Percentiles rank a stretch among this genome's conserved stretches.
Conservation (phyloP, 2,888 invertebrate species). For the Lamproptera curius region DNA sequence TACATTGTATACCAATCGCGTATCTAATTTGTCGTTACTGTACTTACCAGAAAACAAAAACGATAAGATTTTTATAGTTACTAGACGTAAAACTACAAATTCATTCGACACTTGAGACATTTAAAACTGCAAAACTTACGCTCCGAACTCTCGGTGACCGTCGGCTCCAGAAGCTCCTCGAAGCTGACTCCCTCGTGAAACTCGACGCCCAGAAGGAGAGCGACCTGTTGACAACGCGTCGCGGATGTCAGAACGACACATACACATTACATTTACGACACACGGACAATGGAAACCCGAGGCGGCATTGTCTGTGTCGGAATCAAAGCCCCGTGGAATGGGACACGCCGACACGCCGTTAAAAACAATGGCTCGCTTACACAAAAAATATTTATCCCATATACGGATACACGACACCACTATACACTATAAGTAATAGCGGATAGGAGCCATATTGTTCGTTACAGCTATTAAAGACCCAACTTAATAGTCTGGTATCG, state of each 20-base stretch:
- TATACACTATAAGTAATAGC: too few relatives aligned
- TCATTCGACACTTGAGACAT: neutral
- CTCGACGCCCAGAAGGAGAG: constrained; percentile 95
- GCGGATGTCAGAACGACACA: neutral
- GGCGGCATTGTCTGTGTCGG: neutral
- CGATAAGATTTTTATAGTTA: neutral
- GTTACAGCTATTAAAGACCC: too few relatives aligned
- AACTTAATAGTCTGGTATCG: too few relatives aligned
- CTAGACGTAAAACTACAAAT: neutral
- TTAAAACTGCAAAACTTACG: constrained; percentile 41
- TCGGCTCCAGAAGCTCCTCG: constrained; percentile 89
- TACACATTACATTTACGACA: too few relatives aligned
- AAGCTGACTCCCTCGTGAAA: constrained; percentile 96
- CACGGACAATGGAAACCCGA: neutral
- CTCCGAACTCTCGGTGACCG: constrained; percentile 60
- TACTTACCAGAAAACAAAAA: too few relatives aligned
- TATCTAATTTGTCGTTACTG: too few relatives aligned
- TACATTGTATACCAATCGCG: too few relatives aligned
- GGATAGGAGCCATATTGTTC: too few relatives aligned
- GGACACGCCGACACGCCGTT: neutral
- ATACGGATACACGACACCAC: too few relatives aligned
- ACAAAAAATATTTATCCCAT: too few relatives aligned
- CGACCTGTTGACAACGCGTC: constrained; percentile 59
- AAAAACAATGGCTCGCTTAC: too few relatives aligned
- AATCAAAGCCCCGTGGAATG: neutral